These are phyloP conservation scores for Tadarida brasiliensis DNA, from an alignment of 2,797 vertebrate genomes.

Conservation along the genomic window DNA sequence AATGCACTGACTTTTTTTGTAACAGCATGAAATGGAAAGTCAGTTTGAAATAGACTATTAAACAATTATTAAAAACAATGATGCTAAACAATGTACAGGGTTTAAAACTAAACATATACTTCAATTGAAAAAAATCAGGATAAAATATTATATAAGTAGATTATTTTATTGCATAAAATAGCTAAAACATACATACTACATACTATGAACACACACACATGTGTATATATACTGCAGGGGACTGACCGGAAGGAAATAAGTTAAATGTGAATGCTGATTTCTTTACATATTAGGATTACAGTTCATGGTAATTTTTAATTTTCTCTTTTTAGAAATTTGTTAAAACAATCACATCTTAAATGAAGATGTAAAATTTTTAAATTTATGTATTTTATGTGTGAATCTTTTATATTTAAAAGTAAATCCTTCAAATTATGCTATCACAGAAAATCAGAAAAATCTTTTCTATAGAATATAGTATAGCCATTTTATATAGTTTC, in stretches of 20 bases:
- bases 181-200: neutral
- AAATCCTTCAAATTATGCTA: neutral
- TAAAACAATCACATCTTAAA: neutral
- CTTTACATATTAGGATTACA: neutral
- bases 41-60: neutral
- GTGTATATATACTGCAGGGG: neutral
- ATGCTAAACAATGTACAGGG: neutral
- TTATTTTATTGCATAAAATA: neutral
- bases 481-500: neutral
- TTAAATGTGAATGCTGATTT: neutral
- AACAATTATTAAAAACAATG: neutral
- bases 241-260: neutral
- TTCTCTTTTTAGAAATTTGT: neutral
- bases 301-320: neutral
- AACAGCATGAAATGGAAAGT: neutral
- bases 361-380: neutral
- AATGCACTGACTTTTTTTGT: neutral
- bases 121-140: neutral
- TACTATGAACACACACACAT: neutral
- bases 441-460: neutral
- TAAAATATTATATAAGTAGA: neutral
- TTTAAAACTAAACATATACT: neutral
- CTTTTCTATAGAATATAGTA: neutral
- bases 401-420: neutral
- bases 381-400: neutral